Evolutionary conservation across 2,113 vertebrate species (phyloP).

Genomic region (Prunella fulvescens): DNA sequence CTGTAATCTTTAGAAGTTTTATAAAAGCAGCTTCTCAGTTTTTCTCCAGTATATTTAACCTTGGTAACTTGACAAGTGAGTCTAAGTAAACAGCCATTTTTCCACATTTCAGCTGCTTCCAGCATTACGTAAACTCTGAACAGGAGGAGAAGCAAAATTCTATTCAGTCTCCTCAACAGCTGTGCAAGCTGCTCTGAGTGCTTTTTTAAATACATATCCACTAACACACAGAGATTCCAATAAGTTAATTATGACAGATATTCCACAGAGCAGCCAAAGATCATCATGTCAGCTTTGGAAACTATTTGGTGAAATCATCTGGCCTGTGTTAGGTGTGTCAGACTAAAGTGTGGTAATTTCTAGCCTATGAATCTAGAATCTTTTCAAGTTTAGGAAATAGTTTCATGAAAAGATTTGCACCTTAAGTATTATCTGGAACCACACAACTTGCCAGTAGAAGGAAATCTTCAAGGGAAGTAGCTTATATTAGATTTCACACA

Average conservation of each 20-base stretch:
- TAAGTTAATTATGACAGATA: background rate
- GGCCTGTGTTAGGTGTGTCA: background rate
- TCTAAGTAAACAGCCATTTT: slow-evolving; percentile 6
- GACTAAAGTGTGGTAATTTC: background rate
- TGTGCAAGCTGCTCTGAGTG: background rate
- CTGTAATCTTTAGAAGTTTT: background rate
- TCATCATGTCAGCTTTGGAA: background rate
- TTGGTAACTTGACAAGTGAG: slow-evolving; percentile 6
- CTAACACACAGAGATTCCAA: background rate
- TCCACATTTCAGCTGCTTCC: slow-evolving; percentile 21
- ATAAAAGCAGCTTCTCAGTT: background rate
- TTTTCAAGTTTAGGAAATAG: background rate
- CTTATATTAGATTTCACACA: background rate
- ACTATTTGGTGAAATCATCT: background rate
- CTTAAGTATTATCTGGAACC: background rate
- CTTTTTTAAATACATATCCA: background rate
- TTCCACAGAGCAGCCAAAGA: background rate
- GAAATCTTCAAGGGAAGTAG: background rate
- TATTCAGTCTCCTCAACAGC: background rate
- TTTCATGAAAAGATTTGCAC: background rate
- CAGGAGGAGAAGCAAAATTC: background rate
- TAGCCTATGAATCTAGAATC: background rate
- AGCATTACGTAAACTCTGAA: slow-evolving; percentile 18
- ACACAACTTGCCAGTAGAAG: background rate
- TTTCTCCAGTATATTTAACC: background rate